Evolutionary conservation across 2,113 vertebrate genomes (phyloP).

Genomic region (Anseranas semipalmata): DNA sequence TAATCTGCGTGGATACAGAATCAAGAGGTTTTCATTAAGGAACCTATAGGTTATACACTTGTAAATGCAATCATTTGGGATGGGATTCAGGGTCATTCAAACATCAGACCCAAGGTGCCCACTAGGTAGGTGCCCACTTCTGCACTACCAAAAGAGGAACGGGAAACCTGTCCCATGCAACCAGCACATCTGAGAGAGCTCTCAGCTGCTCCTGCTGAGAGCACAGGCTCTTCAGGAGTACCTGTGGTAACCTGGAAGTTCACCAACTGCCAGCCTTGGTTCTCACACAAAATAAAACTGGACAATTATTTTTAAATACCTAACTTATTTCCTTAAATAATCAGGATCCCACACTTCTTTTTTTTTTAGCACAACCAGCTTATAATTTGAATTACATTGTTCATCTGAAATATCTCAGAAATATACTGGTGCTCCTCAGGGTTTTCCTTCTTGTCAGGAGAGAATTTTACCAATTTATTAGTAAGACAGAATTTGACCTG

Average conservation of each 20-base stretch:
- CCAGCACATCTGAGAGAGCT: not conserved
- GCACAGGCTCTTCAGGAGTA: fast-evolving
- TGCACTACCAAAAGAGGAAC: not conserved
- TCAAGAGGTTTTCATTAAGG: not conserved
- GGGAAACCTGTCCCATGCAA: not conserved
- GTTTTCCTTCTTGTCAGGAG: not conserved
- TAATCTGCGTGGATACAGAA: not conserved
- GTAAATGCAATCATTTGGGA: not conserved
- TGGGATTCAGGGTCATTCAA: not conserved
- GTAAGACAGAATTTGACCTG: not conserved
- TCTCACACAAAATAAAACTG: not conserved
- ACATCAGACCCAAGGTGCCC: not conserved
- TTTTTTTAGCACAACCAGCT: not conserved
- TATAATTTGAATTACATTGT: not conserved
- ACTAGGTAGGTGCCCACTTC: not conserved
- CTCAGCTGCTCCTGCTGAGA: not conserved
- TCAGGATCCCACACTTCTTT: not conserved
- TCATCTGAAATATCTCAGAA: not conserved
- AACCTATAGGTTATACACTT: not conserved
- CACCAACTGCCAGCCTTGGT: not conserved
- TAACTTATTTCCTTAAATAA: not conserved
- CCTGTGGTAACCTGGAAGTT: not conserved
- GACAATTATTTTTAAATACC: not conserved
- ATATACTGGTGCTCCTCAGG: not conserved
- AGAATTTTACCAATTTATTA: not conserved